Evolutionary conservation across 1,140 invertebrate species (phyloP).

Genomic region (Ceratosolen fusciceps): DNA sequence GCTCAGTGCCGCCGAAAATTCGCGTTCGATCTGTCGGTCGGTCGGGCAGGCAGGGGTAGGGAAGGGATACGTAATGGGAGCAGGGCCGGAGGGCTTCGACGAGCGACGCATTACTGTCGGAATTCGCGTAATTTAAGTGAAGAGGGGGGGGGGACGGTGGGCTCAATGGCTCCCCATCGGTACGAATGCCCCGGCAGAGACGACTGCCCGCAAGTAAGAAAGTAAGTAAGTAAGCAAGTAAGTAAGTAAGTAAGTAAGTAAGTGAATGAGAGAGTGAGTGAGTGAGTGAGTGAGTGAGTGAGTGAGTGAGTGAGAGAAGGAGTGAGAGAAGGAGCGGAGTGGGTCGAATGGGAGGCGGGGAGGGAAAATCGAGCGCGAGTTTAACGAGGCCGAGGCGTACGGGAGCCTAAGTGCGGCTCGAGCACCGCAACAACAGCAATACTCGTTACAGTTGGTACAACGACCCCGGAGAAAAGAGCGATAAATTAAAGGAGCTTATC

Average conservation of each 20-base stretch:
- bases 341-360: constrained; percentile 55
- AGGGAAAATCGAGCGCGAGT: constrained; percentile 60
- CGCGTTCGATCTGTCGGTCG: not conserved
- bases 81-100: not conserved
- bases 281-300: constrained; percentile 26
- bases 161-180: no score
- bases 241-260: not conserved
- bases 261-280: not conserved
- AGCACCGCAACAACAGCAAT: constrained; percentile 39
- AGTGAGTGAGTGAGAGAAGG: not conserved
- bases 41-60: not conserved
- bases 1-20: no score
- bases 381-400: constrained; percentile 57
- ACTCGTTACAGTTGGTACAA: constrained; percentile 58
- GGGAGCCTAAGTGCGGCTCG: constrained; percentile 34
- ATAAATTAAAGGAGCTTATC: constrained; percentile 69
- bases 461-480: constrained; percentile 60
- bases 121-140: constrained; percentile 6
- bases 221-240: not conserved
- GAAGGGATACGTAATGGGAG: not conserved
- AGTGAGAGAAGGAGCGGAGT: constrained; percentile 43
- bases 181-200: no score
- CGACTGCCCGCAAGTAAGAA: not conserved
- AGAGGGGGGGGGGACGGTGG: not conserved
- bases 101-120: not conserved